Conservation (phyloP, 2,797 vertebrate species). For the Crocidura indochinensis region DNA sequence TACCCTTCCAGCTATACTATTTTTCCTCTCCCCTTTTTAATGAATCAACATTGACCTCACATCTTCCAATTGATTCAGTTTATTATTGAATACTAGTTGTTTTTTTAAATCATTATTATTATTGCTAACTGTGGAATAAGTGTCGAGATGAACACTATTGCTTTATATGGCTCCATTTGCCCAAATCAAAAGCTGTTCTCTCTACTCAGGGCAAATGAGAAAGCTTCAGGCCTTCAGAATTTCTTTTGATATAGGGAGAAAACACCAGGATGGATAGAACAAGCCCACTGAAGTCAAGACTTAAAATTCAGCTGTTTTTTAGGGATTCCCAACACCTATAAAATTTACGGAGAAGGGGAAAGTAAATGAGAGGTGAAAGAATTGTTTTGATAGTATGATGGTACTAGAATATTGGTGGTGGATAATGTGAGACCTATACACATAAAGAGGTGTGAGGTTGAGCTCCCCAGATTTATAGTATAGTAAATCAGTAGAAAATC, state of each 20-base stretch:
- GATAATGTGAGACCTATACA: no score
- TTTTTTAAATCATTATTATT: background rate
- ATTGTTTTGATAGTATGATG: no score
- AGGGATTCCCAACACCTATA: background rate
- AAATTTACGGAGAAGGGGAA: no score
- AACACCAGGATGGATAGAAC: background rate
- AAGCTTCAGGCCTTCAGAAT: constrained; percentile 20
- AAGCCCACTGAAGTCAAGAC: background rate
- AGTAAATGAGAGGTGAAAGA: no score
- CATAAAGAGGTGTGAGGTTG: no score
- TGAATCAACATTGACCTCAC: constrained; percentile 62
- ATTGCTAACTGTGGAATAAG: constrained; percentile 68
- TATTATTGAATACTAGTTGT: background rate
- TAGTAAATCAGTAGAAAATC: no score
- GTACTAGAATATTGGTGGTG: no score
- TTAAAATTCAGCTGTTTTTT: constrained; percentile 51
- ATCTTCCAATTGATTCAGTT: constrained; percentile 80
- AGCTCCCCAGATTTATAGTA: no score
- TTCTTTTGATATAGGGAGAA: background rate
- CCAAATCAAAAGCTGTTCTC: constrained; percentile 13
- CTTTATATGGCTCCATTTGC: constrained; percentile 3
- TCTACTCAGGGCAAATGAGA: constrained; percentile 20
- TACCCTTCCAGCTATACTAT: no score
- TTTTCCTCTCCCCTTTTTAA: background rate
- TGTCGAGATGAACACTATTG: background rate